These are phyloP conservation scores for Anser cygnoides DNA, from an alignment of 2,113 vertebrate species.

Conservation along the genomic window DNA sequence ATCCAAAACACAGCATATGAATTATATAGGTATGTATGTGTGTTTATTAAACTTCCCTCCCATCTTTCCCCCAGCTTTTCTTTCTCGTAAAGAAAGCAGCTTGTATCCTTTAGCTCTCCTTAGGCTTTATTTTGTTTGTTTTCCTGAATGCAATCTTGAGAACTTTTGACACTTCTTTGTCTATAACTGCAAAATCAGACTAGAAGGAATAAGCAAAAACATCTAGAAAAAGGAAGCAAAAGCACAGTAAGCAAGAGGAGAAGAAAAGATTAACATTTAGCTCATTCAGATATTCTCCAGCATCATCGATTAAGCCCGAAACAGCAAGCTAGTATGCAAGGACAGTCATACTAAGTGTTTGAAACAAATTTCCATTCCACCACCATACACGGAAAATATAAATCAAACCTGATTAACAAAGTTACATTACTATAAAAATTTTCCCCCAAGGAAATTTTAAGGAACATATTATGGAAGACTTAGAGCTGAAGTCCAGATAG, in stretches of 20 bases:
- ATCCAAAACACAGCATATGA: neutral
- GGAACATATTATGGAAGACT: slow-evolving; percentile 36
- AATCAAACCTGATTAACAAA: slow-evolving; percentile 64
- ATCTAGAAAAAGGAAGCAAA: slow-evolving; percentile 80
- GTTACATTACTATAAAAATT: neutral
- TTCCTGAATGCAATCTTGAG: slow-evolving; percentile 30
- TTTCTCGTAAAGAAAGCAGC: slow-evolving; percentile 42
- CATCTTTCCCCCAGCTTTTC: neutral
- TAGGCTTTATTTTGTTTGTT: neutral
- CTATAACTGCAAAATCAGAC: slow-evolving; percentile 67
- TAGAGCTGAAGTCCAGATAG: slow-evolving; percentile 16
- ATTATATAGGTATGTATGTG: neutral
- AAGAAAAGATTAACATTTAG: slow-evolving; percentile 75
- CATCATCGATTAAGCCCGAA: slow-evolving; percentile 64
- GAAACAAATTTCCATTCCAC: slow-evolving; percentile 51
- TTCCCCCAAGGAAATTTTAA: slow-evolving; percentile 50
- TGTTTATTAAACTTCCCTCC: neutral
- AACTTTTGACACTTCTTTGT: slow-evolving; percentile 58
- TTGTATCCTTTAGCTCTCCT: slow-evolving; percentile 8
- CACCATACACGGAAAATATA: slow-evolving; percentile 56
- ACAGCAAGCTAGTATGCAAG: slow-evolving; percentile 73
- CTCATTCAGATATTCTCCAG: slow-evolving; percentile 71
- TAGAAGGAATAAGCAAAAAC: slow-evolving; percentile 75
- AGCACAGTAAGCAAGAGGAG: slow-evolving; percentile 80
- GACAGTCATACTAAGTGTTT: slow-evolving; percentile 51